Evolutionary conservation across 2,888 invertebrate genomes (phyloP), one percentile per base, ranked within the genome.

Genomic region (Aphodius sticticus): DNA sequence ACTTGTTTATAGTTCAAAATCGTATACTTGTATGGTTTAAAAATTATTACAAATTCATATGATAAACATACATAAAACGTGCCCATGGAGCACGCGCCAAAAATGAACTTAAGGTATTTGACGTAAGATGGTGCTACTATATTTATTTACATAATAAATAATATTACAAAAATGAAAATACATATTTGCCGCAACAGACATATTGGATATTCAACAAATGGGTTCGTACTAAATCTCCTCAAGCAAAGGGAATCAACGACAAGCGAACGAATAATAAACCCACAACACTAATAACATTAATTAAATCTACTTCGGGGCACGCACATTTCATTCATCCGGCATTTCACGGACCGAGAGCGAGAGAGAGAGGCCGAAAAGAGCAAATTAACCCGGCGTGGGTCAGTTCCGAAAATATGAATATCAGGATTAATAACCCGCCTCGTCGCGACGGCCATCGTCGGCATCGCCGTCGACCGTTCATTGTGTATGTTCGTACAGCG

Each of bases 341-440:
- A 53, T 53, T 12, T 53, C 53, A 5, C 53, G 2, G 53, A 53
- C 53, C 53, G 53, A 53, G 53, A 12, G 53, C 12, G 7, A 53
- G 53, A 53, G 12, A 12, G 9, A 53, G 53, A 53, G 53, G 53
- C 9, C 12, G 12, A 53, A 53, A 53, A 53, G 53, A 53, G 7
- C 53, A 53, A 53, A 53, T 53, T 53, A 53, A 53, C 53, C 53
- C 53, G 53, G 53, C 53, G 53, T 53, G 53, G 53, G 53, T 53
- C 53, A 53, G 53, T 53, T 9, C 53, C 53, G 53, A 53, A 53
- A 53, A 53, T 53, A 53, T 53, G 53, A 53, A 53, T 53, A 53
- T 53, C 53, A 53, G 53, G 53, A 53, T 53, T 53, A 53, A 53
- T 53, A 53, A 53, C 53, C 53, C 53, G 53, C 53, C 1, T 53